These are phyloP conservation scores for Prionailurus viverrinus DNA, from an alignment of 2,113 vertebrate species.

Conservation along the genomic window DNA sequence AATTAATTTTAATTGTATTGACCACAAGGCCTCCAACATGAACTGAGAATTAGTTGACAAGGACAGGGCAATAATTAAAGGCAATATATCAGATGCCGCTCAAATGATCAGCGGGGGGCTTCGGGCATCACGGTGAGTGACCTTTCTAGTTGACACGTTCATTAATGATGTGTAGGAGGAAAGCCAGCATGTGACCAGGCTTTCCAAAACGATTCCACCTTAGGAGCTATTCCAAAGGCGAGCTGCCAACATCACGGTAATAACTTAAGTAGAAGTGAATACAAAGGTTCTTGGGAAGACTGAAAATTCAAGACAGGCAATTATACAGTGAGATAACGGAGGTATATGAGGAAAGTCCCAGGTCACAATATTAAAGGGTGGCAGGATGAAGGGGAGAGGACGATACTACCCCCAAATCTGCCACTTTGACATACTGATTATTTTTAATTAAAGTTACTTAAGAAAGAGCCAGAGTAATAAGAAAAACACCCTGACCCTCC, in stretches of 20 bases:
- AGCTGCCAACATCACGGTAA: background rate
- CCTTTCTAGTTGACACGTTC: conserved; percentile 57
- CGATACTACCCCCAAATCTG: background rate
- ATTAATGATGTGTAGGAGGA: conserved; percentile 43
- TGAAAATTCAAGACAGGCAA: conserved; percentile 40
- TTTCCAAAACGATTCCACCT: conserved; percentile 36
- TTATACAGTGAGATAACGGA: background rate
- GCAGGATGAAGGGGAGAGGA: background rate
- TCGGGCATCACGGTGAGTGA: background rate
- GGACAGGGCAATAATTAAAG: conserved; percentile 34
- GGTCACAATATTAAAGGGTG: background rate
- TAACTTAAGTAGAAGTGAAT: background rate
- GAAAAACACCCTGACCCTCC: background rate
- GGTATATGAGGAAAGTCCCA: background rate
- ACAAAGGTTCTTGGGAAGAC: background rate
- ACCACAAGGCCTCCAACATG: background rate
- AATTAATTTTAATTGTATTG: conserved; percentile 56
- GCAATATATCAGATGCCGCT: conserved; percentile 42
- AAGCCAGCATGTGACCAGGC: background rate
- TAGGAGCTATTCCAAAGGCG: background rate
- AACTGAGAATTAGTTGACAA: conserved; percentile 59
- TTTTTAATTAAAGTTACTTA: background rate
- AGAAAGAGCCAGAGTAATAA: background rate
- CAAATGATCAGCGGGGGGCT: background rate
- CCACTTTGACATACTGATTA: background rate